Conservation (phyloP, 1,140 invertebrate genomes). For the Pseudachorutes palmiensis region DNA sequence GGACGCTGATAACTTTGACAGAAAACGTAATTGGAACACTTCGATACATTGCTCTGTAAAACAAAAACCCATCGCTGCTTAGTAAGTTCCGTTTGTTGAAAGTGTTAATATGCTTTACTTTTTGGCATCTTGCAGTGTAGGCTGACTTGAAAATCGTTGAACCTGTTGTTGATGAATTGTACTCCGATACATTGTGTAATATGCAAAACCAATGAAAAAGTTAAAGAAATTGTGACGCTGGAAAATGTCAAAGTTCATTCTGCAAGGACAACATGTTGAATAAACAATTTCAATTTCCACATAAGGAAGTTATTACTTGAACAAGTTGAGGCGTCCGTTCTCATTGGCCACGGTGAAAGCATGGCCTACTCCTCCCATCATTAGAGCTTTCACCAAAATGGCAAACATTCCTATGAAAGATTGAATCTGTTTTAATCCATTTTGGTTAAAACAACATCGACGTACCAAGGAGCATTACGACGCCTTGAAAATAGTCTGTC, state of each 20-base stretch:
- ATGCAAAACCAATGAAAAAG: constrained; percentile 20
- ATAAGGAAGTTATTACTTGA: constrained; percentile 24
- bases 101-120: too few relatives aligned
- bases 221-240: constrained; percentile 23
- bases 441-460: background rate
- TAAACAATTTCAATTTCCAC: background rate
- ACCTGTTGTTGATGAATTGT: constrained; percentile 25
- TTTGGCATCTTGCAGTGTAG: constrained; percentile 12
- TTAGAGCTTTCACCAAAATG: constrained; percentile 28
- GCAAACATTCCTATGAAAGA: constrained; percentile 19
- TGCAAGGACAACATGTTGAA: background rate
- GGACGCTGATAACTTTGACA: constrained; percentile 20
- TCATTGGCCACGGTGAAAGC: constrained; percentile 13
- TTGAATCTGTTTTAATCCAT: background rate
- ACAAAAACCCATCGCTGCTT: too few relatives aligned
- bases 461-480: constrained; percentile 29
- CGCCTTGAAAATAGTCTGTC: constrained; percentile 33
- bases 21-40: constrained; percentile 28
- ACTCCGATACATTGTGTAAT: constrained; percentile 3
- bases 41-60: constrained; percentile 30
- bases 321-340: constrained; percentile 21
- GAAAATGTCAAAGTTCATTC: constrained; percentile 20
- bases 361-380: constrained; percentile 5
- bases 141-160: constrained; percentile 28
- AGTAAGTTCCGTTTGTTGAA: too few relatives aligned